Conservation (phyloP, 2,888 invertebrate species). For the Hydrotaea diabolus region DNA sequence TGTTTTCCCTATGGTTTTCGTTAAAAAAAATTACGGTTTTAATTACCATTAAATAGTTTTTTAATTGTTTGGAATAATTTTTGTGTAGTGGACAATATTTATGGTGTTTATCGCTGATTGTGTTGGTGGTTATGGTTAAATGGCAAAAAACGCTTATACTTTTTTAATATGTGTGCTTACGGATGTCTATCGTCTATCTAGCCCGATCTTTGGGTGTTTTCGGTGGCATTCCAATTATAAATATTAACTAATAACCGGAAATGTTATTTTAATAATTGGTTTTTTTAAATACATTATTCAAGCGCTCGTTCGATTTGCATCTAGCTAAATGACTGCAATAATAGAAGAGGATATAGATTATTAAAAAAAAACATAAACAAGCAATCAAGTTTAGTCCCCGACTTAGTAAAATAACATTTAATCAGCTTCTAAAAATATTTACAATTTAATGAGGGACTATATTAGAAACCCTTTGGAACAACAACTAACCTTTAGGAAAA, state of each 20-base stretch:
- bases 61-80: conserved; percentile 4
- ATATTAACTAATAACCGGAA: conserved; percentile 55
- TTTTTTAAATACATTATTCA: conserved; percentile 15
- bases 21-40: neutral
- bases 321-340: too few species aligned
- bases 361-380: too few species aligned
- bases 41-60: conserved; percentile 26
- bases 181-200: neutral
- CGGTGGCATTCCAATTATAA: conserved; percentile 17
- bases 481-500: too few species aligned
- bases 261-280: conserved; percentile 31
- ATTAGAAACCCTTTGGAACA: too few species aligned
- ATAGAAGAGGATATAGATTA: too few species aligned
- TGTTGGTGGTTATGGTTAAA: conserved; percentile 21
- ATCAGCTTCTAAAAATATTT: too few species aligned
- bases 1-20: conserved; percentile 8
- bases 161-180: neutral
- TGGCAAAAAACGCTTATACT: neutral
- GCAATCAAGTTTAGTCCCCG: too few species aligned
- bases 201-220: neutral
- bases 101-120: neutral
- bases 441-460: too few species aligned
- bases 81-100: conserved; percentile 15
- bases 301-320: conserved; percentile 3
- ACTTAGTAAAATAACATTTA: too few species aligned